Conservation (phyloP, 2,888 invertebrate genomes). For the Polyommatus iphigenia region DNA sequence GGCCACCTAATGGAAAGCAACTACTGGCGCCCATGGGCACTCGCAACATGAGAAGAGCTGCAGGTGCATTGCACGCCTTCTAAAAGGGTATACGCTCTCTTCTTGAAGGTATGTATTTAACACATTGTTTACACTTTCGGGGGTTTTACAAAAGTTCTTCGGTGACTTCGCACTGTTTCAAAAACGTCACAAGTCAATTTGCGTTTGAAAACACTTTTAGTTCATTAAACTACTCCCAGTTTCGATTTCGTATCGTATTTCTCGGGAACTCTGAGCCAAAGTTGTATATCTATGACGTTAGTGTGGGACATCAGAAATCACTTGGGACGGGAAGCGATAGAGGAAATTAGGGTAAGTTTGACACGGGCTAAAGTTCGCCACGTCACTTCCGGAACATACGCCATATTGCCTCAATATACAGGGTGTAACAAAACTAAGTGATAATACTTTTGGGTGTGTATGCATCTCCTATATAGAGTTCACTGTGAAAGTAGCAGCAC, state of each 20-base stretch:
- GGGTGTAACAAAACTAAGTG: background rate
- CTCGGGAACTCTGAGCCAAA: background rate
- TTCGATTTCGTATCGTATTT: background rate
- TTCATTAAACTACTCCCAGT: background rate
- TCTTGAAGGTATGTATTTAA: no score
- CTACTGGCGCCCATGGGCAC: no score
- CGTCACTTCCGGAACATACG: conserved; percentile 18
- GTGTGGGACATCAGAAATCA: conserved; percentile 40
- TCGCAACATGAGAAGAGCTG: no score
- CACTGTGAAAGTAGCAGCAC: no score
- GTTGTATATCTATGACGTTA: background rate
- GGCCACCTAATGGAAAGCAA: no score
- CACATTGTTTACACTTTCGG: no score
- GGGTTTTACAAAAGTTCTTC: no score
- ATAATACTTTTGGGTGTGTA: no score
- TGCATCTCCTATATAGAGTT: no score
- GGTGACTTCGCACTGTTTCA: no score
- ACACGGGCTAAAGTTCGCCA: conserved; percentile 31
- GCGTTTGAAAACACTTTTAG: background rate
- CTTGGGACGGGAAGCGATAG: conserved; percentile 40
- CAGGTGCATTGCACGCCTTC: no score
- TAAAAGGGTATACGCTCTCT: no score
- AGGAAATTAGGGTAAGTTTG: conserved; percentile 41
- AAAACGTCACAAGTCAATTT: background rate
- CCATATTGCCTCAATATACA: background rate